Base-by-base conservation (phyloP, 2,888 invertebrate species). In the Chrysolina americana region DNA sequence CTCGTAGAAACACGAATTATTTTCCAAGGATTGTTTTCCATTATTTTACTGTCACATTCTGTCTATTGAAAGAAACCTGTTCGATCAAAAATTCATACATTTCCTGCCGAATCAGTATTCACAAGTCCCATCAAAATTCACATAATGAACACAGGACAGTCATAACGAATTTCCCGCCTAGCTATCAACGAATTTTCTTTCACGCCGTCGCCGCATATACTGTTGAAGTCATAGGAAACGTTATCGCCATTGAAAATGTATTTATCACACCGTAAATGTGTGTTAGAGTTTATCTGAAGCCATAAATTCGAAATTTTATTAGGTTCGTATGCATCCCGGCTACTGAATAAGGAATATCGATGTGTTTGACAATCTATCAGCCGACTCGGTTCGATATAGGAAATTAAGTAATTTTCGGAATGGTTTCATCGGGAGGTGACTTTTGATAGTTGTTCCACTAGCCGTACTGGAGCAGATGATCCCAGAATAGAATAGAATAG, bases 301-400 rank as follows among this genome's bases (percentile, higher is more conserved):
- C 23, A 41, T 65, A 64, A 65, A 65, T 48, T 71, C 44, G n/a
- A 65, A 70, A 70, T 65, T 70, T 70, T 70, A 65, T 64, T 21
- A 41, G 65, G 17, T 65, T 65, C 50, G 19, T 59, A 28, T 36
- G 59, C 59, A 15, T 59, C 36, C 36, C 36, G 15, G 56, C 15
- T n/a, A 65, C 36, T 53, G 50, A 50, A 66, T 48, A 66, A 50
- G 66, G 28, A 50, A 50, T 47, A 66, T 48, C 17, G 50, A 68
- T 50, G 28, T 53, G 36, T 68, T 53, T 41, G 28, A 53, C 56
- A 53, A 41, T 66, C 50, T 65, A 50, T 48, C n/a, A 59, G n/a
- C 8, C 17, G 50, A 19, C 1, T 50, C 9, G 19, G 15, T 47
- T 36, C 0, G 44, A n/a, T 36, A n/a, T n/a, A n/a, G 15, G 59